phyloP scores from a whole-genome alignment of 2,797 vertebrate species.

The Brachyrhaphis roseni region DNA sequence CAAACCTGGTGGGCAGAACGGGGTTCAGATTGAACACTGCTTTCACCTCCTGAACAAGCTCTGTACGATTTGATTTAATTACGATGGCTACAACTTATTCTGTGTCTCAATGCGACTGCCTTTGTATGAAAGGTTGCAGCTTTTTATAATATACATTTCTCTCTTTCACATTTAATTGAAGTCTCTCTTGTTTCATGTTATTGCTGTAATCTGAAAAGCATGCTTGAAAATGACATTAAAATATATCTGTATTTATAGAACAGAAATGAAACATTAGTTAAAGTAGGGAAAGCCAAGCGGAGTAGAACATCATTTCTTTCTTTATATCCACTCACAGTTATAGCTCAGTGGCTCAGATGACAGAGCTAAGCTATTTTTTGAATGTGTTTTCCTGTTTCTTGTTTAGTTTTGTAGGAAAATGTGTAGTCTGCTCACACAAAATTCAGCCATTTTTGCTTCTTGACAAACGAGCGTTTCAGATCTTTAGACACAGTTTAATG shows the following conservation, averaged over 20 bases:
- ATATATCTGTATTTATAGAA: not conserved
- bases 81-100: not conserved
- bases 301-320: not conserved
- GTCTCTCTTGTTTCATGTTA: not conserved
- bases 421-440: not conserved
- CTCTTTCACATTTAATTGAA: not conserved
- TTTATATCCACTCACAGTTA: not conserved
- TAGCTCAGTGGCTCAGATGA: not conserved
- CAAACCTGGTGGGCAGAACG: conserved; percentile 11
- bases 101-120: not conserved
- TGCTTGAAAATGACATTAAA: too few species aligned
- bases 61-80: not conserved
- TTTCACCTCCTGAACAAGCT: not conserved
- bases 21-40: not conserved
- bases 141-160: not conserved
- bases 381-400: too few species aligned
- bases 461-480: not conserved
- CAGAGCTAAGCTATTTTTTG: not conserved
- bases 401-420: not conserved
- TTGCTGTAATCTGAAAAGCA: not conserved
- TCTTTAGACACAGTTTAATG: not conserved
- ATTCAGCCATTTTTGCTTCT: not conserved
- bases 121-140: not conserved
- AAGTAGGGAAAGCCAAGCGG: not conserved
- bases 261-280: not conserved